Evolutionary conservation across 2,888 invertebrate species (phyloP).

Genomic region (Tortricodes alternella): DNA sequence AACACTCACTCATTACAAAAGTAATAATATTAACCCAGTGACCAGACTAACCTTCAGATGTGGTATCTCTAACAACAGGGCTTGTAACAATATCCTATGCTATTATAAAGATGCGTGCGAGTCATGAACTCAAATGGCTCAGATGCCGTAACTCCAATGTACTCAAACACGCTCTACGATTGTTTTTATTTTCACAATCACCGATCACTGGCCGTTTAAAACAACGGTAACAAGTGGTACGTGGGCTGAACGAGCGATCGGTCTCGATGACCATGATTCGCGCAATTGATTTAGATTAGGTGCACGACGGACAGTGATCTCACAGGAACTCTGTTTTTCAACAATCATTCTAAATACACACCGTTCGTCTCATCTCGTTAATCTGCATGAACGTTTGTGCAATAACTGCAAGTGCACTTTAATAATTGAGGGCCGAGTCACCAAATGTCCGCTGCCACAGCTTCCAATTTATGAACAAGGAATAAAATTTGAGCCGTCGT

Average conservation of each 20-base stretch:
- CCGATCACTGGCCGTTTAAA: conserved; percentile 15
- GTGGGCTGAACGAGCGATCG: conserved; percentile 39
- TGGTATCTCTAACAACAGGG: no score
- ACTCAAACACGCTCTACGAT: not conserved
- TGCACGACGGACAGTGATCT: conserved; percentile 27
- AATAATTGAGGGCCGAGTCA: not conserved
- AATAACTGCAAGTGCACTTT: not conserved
- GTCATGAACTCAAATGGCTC: conserved; percentile 1
- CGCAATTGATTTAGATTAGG: conserved; percentile 22
- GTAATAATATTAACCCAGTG: no score
- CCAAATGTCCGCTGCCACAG: no score
- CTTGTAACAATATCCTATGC: no score
- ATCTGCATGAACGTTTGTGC: not conserved
- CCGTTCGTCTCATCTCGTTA: not conserved
- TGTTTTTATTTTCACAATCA: conserved; percentile 18
- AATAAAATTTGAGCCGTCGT: no score
- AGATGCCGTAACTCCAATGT: not conserved
- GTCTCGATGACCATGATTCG: conserved; percentile 16
- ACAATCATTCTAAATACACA: conserved; percentile 1
- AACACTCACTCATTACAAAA: no score
- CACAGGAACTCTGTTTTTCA: not conserved
- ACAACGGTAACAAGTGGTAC: conserved; percentile 46
- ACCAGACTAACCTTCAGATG: no score
- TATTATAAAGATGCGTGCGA: no score
- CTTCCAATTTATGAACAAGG: no score